Conservation (phyloP, 2,113 vertebrate genomes). For the Phalacrocorax pelagicus region DNA sequence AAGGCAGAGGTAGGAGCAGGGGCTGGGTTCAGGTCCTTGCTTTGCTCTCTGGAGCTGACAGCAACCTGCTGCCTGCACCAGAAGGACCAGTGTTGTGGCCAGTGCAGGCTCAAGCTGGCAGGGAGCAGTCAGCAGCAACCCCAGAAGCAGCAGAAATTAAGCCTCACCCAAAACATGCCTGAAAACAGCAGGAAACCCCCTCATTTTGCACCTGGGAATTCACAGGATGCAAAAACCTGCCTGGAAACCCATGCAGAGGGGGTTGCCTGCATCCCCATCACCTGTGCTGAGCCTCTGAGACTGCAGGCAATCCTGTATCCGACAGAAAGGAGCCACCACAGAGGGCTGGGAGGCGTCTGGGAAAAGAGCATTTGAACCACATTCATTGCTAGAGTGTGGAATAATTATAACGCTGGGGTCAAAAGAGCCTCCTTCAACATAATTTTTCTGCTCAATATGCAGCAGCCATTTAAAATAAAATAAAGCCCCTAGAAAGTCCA, state of each 20-base stretch:
- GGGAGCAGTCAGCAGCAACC: neutral
- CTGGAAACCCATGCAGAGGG: neutral
- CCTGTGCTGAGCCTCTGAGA: neutral
- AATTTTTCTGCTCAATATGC: neutral
- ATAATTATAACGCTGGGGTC: neutral
- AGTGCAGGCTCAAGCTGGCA: neutral
- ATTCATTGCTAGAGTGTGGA: neutral
- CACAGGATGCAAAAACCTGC: neutral
- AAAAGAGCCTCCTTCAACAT: neutral
- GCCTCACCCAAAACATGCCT: neutral
- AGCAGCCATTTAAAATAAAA: neutral
- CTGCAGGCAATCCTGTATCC: accelerated
- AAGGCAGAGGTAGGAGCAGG: neutral
- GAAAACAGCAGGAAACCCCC: neutral
- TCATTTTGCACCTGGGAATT: neutral
- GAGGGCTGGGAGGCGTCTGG: neutral
- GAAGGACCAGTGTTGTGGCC: accelerated
- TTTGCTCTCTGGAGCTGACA: accelerated
- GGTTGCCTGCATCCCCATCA: neutral
- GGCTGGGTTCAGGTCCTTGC: neutral
- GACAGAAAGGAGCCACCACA: neutral
- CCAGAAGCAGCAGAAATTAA: neutral
- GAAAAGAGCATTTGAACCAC: neutral
- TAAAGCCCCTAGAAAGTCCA: neutral
- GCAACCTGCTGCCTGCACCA: neutral